phyloP scores from a whole-genome alignment of 2,888 invertebrate species.

The Ophion ellenae region DNA sequence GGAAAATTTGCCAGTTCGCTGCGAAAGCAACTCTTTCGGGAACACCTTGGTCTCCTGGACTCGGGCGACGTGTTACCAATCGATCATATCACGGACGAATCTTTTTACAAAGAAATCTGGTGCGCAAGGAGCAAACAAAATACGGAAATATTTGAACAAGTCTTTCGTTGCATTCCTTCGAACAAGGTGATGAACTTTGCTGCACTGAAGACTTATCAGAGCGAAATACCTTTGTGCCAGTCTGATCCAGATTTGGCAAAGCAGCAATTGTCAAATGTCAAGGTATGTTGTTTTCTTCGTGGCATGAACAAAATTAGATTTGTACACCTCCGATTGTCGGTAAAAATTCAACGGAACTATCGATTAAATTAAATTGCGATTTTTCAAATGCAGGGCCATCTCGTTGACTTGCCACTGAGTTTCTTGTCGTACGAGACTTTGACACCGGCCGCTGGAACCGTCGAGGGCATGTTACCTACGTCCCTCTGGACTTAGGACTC shows the following conservation, averaged over 20 bases:
- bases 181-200: slow-evolving; percentile 92
- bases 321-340: neutral
- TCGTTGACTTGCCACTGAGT: slow-evolving; percentile 95
- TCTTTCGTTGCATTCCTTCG: slow-evolving; percentile 96
- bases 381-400: slow-evolving; percentile 87
- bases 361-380: neutral
- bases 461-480: slow-evolving; percentile 97
- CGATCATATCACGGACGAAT: slow-evolving; percentile 90
- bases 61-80: slow-evolving; percentile 86
- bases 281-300: slow-evolving; percentile 83
- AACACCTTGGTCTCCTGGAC: slow-evolving; percentile 92
- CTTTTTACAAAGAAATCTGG: slow-evolving; percentile 95
- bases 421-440: slow-evolving; percentile 95
- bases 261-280: slow-evolving; percentile 89
- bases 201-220: slow-evolving; percentile 90
- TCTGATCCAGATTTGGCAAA: slow-evolving; percentile 90
- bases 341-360: neutral
- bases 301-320: neutral
- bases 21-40: slow-evolving; percentile 93
- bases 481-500: slow-evolving; percentile 92
- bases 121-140: slow-evolving; percentile 91
- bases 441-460: slow-evolving; percentile 92
- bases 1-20: slow-evolving; percentile 95
- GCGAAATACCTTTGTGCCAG: slow-evolving; percentile 89
- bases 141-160: slow-evolving; percentile 95